Evolutionary conservation across 37 sponge, comb jelly and placozoan genomes (phyloP).

Genomic region (Hormiphora californensis): DNA sequence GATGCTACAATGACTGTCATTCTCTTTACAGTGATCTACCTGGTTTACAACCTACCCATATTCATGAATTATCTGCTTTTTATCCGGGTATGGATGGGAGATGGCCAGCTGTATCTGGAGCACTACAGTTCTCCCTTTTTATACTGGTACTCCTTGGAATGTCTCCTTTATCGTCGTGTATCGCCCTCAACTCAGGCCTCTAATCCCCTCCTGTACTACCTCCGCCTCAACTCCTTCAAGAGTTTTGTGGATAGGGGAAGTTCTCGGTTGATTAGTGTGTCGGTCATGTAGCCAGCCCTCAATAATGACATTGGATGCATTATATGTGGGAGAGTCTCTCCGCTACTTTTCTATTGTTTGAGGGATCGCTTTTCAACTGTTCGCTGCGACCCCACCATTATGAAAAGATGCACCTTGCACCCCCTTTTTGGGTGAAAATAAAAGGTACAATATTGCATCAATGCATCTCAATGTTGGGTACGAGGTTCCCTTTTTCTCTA

Average conservation of each 20-base stretch:
- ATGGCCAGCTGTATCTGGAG: background rate
- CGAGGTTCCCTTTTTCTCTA: too few relatives aligned
- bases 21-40: background rate
- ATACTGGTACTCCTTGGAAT: constrained; percentile 30
- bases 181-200: constrained; percentile 16
- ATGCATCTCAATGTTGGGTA: too few relatives aligned
- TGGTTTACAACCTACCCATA: background rate
- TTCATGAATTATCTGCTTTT: background rate
- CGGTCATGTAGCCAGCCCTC: too few relatives aligned
- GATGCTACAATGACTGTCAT: background rate
- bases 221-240: constrained; percentile 19
- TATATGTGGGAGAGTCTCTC: too few relatives aligned
- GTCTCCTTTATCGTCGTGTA: background rate
- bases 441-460: too few relatives aligned
- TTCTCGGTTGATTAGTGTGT: too few relatives aligned
- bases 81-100: background rate
- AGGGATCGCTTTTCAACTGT: too few relatives aligned
- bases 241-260: background rate
- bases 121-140: background rate
- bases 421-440: too few relatives aligned
- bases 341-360: too few relatives aligned
- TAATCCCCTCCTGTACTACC: background rate
- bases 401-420: too few relatives aligned
- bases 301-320: too few relatives aligned
- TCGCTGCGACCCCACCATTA: too few relatives aligned